Conservation (phyloP, 2,797 vertebrate species). For the Melanotaenia parkinsoni region DNA sequence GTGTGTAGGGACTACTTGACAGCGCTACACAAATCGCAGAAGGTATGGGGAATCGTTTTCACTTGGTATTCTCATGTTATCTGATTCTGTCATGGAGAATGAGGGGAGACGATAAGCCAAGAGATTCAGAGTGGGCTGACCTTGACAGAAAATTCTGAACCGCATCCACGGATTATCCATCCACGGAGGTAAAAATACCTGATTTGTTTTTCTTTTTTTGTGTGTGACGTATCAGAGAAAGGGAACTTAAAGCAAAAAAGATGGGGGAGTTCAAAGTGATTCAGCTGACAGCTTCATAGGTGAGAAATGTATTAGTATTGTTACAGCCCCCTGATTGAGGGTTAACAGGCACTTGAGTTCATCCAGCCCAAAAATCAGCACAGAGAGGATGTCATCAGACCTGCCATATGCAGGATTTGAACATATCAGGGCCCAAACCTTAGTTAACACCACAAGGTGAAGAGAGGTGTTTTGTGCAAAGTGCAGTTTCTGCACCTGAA, state of each 20-base stretch:
- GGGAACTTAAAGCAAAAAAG: constrained; percentile 16
- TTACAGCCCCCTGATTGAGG: constrained; percentile 5
- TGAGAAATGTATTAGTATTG: constrained; percentile 28
- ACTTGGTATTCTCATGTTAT: constrained; percentile 45
- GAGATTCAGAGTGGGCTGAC: constrained; percentile 45
- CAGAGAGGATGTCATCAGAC: constrained; percentile 18
- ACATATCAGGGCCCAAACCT: constrained; percentile 15
- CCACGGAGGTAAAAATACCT: neutral
- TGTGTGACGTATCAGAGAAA: constrained; percentile 17
- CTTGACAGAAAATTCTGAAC: constrained; percentile 45
- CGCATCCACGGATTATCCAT: constrained; percentile 36
- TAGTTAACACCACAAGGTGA: constrained; percentile 15
- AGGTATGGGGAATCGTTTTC: constrained; percentile 59
- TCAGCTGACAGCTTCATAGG: constrained; percentile 19
- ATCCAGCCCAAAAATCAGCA: constrained; percentile 14
- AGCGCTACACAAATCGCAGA: constrained; percentile 55
- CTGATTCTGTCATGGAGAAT: constrained; percentile 45
- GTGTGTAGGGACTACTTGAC: constrained; percentile 59
- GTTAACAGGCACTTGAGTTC: constrained; percentile 27
- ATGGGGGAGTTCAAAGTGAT: constrained; percentile 10
- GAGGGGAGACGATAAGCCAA: constrained; percentile 13
- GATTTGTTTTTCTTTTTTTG: constrained; percentile 6
- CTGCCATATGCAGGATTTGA: constrained; percentile 9
- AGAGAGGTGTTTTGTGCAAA: constrained; percentile 9
- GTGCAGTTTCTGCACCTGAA: constrained; percentile 21